Evolutionary conservation across 2,797 vertebrate genomes (phyloP).

Genomic region (Intellagama lesueurii): DNA sequence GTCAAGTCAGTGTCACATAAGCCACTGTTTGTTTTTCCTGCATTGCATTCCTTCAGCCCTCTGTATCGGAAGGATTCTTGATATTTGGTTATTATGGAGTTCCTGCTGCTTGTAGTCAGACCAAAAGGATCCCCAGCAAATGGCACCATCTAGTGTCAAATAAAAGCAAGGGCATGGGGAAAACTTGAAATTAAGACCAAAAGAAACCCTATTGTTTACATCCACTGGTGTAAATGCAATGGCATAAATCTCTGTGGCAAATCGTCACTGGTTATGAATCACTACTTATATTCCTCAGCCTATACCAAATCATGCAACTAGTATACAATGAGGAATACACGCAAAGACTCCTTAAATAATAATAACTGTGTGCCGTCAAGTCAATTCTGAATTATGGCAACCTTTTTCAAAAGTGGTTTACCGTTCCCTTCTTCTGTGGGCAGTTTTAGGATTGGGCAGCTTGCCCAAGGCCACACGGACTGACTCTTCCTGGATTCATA

Average conservation of each 20-base stretch:
- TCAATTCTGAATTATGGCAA: too few species aligned
- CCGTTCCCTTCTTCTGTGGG: too few species aligned
- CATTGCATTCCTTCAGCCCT: neutral
- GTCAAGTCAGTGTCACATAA: neutral
- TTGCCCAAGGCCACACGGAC: too few species aligned
- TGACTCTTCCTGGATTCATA: too few species aligned
- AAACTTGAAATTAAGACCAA: neutral
- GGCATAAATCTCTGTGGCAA: neutral
- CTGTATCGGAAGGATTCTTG: neutral
- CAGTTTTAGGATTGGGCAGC: too few species aligned
- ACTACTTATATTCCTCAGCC: too few species aligned
- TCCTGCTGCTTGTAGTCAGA: neutral
- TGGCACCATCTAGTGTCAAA: constrained; percentile 76
- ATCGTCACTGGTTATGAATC: neutral
- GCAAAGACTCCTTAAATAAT: too few species aligned
- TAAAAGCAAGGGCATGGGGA: neutral
- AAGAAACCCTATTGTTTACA: too few species aligned
- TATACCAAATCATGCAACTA: neutral
- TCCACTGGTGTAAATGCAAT: neutral
- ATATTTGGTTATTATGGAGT: fast-evolving
- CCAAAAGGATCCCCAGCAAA: constrained; percentile 50
- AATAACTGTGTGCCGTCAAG: too few species aligned
- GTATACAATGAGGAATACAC: neutral
- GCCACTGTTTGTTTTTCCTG: neutral
- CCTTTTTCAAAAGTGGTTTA: too few species aligned